These are phyloP conservation scores for Furcifer pardalis DNA, from an alignment of 2,797 vertebrate genomes.

Conservation along the genomic window DNA sequence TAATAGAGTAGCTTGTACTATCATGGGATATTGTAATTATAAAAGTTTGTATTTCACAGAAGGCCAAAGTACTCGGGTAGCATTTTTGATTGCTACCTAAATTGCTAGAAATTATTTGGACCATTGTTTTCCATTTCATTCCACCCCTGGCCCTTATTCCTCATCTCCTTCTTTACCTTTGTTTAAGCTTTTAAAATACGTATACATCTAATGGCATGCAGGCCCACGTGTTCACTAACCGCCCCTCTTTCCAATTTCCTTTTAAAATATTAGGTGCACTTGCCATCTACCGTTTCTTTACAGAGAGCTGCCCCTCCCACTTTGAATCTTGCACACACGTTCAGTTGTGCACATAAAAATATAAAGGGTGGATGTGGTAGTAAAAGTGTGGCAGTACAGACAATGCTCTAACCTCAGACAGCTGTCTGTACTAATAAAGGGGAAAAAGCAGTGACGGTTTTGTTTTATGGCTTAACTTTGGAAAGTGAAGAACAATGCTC, in stretches of 20 bases:
- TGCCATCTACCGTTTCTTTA: neutral
- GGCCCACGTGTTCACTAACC: neutral
- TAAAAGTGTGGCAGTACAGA: neutral
- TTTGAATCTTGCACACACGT: neutral
- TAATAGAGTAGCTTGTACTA: too few relatives aligned
- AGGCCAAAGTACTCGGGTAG: too few relatives aligned
- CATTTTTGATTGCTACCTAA: too few relatives aligned
- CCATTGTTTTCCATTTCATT: slow-evolving; percentile 3
- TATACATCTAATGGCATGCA: neutral
- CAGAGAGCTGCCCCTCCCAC: neutral
- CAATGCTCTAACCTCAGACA: slow-evolving; percentile 27
- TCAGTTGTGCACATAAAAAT: neutral
- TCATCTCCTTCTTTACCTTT: neutral
- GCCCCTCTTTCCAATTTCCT: neutral
- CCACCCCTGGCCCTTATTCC: neutral
- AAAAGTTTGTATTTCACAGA: neutral
- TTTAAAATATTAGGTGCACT: neutral
- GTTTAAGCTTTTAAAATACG: neutral
- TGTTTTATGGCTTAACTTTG: neutral
- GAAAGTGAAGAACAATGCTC: neutral
- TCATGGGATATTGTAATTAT: too few relatives aligned
- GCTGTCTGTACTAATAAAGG: slow-evolving; percentile 36
- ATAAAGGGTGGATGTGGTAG: neutral
- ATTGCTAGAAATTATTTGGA: neutral
- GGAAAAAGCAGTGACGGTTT: too few relatives aligned